Percentiles rank a stretch among this genome's conserved stretches.
phyloP scores from a whole-genome alignment of 2,113 vertebrate genomes.

The Aegithalos caudatus region DNA sequence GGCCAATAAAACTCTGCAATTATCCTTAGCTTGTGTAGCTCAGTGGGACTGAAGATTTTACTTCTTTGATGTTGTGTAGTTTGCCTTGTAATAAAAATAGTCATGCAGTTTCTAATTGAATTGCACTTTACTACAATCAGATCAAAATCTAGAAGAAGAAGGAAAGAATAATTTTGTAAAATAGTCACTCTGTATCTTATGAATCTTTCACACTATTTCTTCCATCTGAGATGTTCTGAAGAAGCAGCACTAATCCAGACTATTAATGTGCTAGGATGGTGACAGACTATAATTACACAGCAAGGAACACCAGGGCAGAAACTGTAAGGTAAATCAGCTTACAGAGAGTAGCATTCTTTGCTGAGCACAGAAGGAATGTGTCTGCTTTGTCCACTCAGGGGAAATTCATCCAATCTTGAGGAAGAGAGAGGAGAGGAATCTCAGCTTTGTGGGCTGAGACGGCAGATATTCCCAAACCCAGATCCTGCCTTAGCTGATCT shows the following conservation, averaged over 20 bases:
- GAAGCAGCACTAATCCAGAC: neutral
- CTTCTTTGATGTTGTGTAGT: neutral
- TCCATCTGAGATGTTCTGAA: neutral
- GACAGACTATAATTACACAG: neutral
- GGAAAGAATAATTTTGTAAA: neutral
- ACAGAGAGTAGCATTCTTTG: neutral
- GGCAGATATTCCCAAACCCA: neutral
- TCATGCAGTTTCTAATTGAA: neutral
- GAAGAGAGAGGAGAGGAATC: neutral
- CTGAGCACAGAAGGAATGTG: neutral
- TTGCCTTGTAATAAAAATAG: neutral
- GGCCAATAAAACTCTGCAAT: neutral
- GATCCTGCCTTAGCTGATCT: neutral
- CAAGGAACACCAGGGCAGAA: neutral
- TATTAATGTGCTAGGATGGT: accelerated
- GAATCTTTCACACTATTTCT: neutral
- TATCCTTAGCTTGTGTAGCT: neutral
- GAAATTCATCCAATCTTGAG: neutral
- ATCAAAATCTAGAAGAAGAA: neutral
- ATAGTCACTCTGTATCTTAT: neutral
- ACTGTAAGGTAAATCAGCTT: neutral
- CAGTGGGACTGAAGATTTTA: neutral
- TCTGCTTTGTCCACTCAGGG: neutral
- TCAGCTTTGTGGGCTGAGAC: no score
- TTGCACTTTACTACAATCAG: neutral